Evolutionary conservation across 2,113 vertebrate species (phyloP).

Genomic region (Neolamprologus variostigma): DNA sequence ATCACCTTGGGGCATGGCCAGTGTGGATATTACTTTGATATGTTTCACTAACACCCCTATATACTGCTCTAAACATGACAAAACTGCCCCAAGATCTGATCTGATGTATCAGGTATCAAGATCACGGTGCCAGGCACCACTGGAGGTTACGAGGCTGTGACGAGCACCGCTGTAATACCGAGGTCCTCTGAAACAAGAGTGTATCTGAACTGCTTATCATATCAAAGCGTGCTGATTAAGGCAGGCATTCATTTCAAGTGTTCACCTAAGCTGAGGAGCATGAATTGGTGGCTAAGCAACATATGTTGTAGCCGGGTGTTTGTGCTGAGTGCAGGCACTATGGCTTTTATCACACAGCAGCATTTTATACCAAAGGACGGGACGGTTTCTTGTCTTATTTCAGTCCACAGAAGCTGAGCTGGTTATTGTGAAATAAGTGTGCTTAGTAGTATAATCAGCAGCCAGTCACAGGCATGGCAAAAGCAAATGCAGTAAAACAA

Average conservation of each 20-base stretch:
- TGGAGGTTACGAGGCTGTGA: neutral
- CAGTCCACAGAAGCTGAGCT: neutral
- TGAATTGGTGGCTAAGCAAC: slow-evolving; percentile 50
- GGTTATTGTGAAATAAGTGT: neutral
- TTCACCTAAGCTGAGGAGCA: slow-evolving; percentile 50
- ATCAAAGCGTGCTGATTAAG: slow-evolving; percentile 66
- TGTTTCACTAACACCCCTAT: neutral
- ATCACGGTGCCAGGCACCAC: neutral
- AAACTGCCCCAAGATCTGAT: neutral
- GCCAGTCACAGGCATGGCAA: neutral
- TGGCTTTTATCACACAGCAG: neutral
- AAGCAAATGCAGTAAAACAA: neutral
- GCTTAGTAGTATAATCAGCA: neutral
- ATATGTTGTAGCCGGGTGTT: slow-evolving; percentile 2
- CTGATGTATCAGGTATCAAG: neutral
- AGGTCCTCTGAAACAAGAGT: slow-evolving; percentile 20
- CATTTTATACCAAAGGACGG: neutral
- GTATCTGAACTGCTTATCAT: slow-evolving; percentile 60
- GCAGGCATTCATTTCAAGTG: slow-evolving; percentile 63
- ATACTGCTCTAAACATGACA: neutral
- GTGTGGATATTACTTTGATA: neutral
- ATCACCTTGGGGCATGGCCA: neutral
- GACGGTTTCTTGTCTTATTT: neutral
- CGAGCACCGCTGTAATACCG: neutral
- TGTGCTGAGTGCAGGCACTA: neutral